A percentile compares a stretch with the other conserved stretches of the same genome.
phyloP scores from a whole-genome alignment of 2,888 invertebrate species.

The Odontothrips loti region DNA sequence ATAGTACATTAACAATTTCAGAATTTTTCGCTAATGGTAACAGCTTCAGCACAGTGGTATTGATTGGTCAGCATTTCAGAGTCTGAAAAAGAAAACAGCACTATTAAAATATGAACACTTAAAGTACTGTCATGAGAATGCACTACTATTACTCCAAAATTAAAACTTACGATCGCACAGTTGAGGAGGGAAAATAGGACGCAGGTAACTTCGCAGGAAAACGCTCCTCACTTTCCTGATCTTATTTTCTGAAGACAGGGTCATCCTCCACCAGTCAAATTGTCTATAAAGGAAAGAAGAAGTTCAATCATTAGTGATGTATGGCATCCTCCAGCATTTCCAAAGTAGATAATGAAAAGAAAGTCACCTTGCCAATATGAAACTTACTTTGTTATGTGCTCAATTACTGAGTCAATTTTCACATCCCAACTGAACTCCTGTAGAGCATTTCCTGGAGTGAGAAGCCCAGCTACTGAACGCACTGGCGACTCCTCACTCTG shows the following conservation, averaged over 20 bases:
- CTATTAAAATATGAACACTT: background rate
- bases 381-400: background rate
- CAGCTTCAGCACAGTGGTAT: background rate
- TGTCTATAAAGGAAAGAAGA: background rate
- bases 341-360: background rate
- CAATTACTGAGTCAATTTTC: background rate
- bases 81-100: background rate
- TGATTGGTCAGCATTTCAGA: background rate
- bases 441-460: background rate
- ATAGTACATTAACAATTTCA: background rate
- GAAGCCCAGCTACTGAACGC: background rate
- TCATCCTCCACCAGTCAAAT: constrained; percentile 20
- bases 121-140: background rate
- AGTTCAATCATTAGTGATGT: background rate
- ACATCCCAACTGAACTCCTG: background rate
- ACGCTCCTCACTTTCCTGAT: background rate
- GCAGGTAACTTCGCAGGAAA: background rate
- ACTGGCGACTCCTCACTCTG: background rate
- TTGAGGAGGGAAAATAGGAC: background rate
- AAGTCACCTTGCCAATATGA: background rate
- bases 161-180: background rate
- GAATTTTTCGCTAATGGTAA: background rate
- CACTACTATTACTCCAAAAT: background rate
- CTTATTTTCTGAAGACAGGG: background rate
- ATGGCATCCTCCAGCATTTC: background rate